phyloP scores from a whole-genome alignment of 1,140 invertebrate species.

The Copidosoma floridanum region DNA sequence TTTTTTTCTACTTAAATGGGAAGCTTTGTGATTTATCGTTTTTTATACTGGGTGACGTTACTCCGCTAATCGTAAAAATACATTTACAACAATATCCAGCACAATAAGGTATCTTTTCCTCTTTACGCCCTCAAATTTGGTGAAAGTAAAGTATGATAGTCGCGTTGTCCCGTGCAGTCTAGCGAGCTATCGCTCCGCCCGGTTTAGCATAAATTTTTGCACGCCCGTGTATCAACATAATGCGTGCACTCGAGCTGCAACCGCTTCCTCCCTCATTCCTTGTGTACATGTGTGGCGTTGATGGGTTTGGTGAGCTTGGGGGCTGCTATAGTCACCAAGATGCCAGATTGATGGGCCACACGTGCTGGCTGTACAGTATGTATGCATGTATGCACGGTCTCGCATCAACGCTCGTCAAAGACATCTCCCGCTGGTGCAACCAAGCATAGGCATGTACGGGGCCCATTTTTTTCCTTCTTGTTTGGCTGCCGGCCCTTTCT shows the following conservation, averaged over 20 bases:
- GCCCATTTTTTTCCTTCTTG: not conserved
- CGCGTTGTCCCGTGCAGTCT: too few species aligned
- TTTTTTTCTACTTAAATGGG: too few species aligned
- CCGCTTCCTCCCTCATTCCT: constrained; percentile 10
- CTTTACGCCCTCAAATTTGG: constrained; percentile 31
- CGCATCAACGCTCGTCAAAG: not conserved
- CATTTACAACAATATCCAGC: too few species aligned
- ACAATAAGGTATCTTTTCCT: too few species aligned
- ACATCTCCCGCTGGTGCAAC: not conserved
- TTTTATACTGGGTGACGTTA: too few species aligned
- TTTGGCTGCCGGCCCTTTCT: not conserved
- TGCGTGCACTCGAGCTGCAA: constrained; percentile 6
- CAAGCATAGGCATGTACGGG: too few species aligned
- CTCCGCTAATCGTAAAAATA: too few species aligned
- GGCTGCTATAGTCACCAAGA: too few species aligned
- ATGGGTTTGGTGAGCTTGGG: too few species aligned
- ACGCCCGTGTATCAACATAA: constrained; percentile 48
- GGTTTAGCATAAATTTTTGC: constrained; percentile 50
- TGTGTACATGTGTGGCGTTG: too few species aligned
- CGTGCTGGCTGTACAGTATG: constrained; percentile 7
- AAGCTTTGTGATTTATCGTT: too few species aligned
- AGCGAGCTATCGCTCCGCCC: constrained; percentile 23
- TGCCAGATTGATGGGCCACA: constrained; percentile 2
- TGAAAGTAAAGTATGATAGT: constrained; percentile 45
- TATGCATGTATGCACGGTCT: too few species aligned